Evolutionary conservation across 2,888 invertebrate genomes (phyloP).

Genomic region (Meiosimyza decipiens): DNA sequence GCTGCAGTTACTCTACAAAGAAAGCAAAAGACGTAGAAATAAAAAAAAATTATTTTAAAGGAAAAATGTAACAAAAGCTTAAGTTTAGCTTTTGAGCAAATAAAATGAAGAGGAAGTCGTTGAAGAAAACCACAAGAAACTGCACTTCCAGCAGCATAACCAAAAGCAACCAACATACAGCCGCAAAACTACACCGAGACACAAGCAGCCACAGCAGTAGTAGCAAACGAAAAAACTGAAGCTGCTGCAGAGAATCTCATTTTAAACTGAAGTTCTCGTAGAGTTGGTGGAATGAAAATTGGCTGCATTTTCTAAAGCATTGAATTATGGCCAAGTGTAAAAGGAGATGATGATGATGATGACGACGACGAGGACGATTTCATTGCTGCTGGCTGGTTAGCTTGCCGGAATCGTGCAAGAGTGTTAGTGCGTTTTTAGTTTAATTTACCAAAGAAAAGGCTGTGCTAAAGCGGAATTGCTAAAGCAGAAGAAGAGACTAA

Average conservation of each 20-base stretch:
- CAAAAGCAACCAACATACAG: conserved; percentile 1
- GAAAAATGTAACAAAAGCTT: conserved; percentile 25
- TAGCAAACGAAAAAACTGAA: too few species aligned
- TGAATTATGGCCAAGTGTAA: conserved; percentile 44
- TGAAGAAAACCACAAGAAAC: conserved; percentile 28
- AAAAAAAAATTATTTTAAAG: neutral
- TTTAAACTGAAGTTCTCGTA: too few species aligned
- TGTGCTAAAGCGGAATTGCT: too few species aligned
- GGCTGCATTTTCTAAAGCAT: conserved; percentile 37
- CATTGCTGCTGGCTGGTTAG: too few species aligned
- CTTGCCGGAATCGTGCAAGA: too few species aligned
- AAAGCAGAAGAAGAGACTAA: too few species aligned
- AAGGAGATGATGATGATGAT: neutral
- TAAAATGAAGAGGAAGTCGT: conserved; percentile 36
- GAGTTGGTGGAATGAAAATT: neutral
- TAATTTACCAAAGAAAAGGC: too few species aligned
- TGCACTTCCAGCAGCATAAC: conserved; percentile 1
- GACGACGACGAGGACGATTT: too few species aligned
- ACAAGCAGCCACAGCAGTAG: neutral
- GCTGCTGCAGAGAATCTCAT: too few species aligned
- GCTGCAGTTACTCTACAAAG: neutral
- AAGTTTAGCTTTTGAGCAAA: conserved; percentile 39
- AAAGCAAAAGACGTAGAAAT: conserved; percentile 31
- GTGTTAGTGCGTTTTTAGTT: too few species aligned
- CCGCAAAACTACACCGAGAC: conserved; percentile 23